Percentiles rank a stretch among this genome's conserved stretches.
phyloP scores from a whole-genome alignment of 2,888 invertebrate species.

The Arenicola marina region DNA sequence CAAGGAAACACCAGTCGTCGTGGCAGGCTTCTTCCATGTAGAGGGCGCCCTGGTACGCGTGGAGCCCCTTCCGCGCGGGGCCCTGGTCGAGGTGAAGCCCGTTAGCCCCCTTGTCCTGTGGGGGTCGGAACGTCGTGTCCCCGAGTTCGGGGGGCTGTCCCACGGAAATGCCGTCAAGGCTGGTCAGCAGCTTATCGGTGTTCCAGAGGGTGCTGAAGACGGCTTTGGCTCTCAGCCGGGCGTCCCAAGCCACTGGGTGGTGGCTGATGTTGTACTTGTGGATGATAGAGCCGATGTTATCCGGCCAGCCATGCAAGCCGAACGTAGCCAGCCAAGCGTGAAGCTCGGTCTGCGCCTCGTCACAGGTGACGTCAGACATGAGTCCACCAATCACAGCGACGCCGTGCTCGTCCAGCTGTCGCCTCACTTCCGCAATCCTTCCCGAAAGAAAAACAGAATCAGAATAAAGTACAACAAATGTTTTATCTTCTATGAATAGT shows the following conservation, averaged over 20 bases:
- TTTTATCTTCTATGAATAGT: no score
- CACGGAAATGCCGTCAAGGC: constrained; percentile 49
- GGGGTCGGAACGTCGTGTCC: constrained; percentile 35
- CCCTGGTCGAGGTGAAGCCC: constrained; percentile 47
- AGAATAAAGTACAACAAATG: no score
- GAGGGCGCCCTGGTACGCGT: constrained; percentile 46
- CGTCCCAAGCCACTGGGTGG: constrained; percentile 44
- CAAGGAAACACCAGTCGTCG: constrained; percentile 32
- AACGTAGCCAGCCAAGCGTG: constrained; percentile 41
- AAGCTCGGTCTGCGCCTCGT: constrained; percentile 35
- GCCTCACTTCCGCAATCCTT: not conserved
- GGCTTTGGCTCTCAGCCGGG: constrained; percentile 40
- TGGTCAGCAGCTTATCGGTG: constrained; percentile 46
- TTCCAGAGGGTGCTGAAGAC: constrained; percentile 49
- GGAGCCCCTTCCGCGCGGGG: constrained; percentile 41
- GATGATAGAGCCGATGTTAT: constrained; percentile 39
- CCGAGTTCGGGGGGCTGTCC: constrained; percentile 50
- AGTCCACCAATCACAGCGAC: constrained; percentile 41
- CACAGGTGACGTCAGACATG: constrained; percentile 36
- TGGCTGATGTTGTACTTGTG: constrained; percentile 45
- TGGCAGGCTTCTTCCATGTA: constrained; percentile 40
- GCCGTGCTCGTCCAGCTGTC: constrained; percentile 37
- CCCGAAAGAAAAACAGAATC: no score
- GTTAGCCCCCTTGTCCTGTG: no score
- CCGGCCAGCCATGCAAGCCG: constrained; percentile 29